These are phyloP conservation scores for Drosophila melanica DNA, from an alignment of 1,140 invertebrate species.

Conservation along the genomic window DNA sequence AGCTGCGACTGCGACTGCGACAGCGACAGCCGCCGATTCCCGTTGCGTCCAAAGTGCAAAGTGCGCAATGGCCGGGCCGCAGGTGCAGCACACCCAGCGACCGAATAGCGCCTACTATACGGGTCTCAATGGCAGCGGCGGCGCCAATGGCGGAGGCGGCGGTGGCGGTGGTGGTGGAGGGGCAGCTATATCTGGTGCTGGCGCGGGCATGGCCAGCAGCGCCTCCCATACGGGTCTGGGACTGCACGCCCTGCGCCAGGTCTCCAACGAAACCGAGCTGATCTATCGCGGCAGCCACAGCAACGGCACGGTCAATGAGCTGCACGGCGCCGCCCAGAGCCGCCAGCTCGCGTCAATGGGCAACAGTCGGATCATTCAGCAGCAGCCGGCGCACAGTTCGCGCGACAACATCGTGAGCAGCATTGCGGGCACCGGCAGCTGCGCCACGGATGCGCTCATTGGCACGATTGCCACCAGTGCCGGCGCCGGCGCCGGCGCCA, in stretches of 20 bases:
- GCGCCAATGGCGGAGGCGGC: conserved; percentile 18
- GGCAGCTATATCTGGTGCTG: background rate
- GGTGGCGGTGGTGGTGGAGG: conserved; percentile 15
- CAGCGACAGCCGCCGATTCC: conserved; percentile 2
- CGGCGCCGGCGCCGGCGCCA: conserved; percentile 27
- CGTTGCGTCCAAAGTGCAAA: background rate
- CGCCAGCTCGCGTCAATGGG: conserved; percentile 30
- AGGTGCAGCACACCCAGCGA: conserved; percentile 76
- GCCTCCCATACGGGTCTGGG: conserved; percentile 75
- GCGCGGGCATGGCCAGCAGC: conserved; percentile 61
- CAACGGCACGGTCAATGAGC: conserved; percentile 69
- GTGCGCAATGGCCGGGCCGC: conserved; percentile 73
- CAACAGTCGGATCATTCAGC: conserved; percentile 47
- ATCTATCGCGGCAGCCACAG: conserved; percentile 77
- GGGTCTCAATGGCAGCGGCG: conserved; percentile 68
- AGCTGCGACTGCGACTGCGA: conserved; percentile 5
- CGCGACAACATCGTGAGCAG: conserved; percentile 48
- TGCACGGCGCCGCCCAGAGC: conserved; percentile 26
- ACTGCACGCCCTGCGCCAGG: conserved; percentile 75
- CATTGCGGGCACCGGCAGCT: conserved; percentile 67
- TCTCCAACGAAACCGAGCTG: conserved; percentile 78
- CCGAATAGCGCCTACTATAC: conserved; percentile 80
- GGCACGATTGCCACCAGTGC: conserved; percentile 64
- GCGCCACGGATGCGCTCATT: conserved; percentile 74
- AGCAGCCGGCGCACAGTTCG: conserved; percentile 59